These are phyloP conservation scores for Carettochelys insculpta DNA, from an alignment of 2,113 vertebrate genomes.

Conservation along the genomic window DNA sequence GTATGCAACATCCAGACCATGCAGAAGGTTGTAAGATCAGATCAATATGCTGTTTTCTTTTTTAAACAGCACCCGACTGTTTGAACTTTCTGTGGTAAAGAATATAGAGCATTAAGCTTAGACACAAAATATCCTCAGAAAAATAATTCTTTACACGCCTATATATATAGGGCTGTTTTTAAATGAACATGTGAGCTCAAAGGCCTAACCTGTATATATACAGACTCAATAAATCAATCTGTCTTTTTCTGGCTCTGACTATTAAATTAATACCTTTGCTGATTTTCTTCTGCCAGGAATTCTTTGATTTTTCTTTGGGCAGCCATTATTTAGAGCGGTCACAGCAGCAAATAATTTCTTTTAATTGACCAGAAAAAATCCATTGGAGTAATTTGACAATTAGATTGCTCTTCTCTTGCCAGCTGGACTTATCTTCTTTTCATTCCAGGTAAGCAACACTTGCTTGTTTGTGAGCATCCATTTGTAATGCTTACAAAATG, in stretches of 20 bases:
- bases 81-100: neutral
- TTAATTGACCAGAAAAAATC: slow-evolving; percentile 29
- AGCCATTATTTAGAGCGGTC: slow-evolving; percentile 20
- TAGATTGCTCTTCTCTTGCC: slow-evolving; percentile 15
- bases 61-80: neutral
- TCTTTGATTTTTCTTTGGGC: slow-evolving; percentile 18
- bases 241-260: neutral
- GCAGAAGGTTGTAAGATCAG: neutral
- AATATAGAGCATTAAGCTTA: neutral
- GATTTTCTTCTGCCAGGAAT: slow-evolving; percentile 25
- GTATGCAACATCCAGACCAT: neutral
- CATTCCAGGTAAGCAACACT: neutral
- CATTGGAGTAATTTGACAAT: slow-evolving; percentile 32
- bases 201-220: neutral
- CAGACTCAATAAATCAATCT: slow-evolving; percentile 49
- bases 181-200: neutral
- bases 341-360: slow-evolving; percentile 22
- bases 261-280: slow-evolving; percentile 30
- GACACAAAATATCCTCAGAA: neutral
- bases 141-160: neutral
- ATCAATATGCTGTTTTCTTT: neutral
- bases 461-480: slow-evolving; percentile 19
- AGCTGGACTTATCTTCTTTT: slow-evolving; percentile 34
- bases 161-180: slow-evolving; percentile 3
- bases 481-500: slow-evolving; percentile 48